Evolutionary conservation across 2,888 invertebrate genomes (phyloP), one percentile per base, ranked within the genome.

Genomic region (Caradrina clavipalpis): DNA sequence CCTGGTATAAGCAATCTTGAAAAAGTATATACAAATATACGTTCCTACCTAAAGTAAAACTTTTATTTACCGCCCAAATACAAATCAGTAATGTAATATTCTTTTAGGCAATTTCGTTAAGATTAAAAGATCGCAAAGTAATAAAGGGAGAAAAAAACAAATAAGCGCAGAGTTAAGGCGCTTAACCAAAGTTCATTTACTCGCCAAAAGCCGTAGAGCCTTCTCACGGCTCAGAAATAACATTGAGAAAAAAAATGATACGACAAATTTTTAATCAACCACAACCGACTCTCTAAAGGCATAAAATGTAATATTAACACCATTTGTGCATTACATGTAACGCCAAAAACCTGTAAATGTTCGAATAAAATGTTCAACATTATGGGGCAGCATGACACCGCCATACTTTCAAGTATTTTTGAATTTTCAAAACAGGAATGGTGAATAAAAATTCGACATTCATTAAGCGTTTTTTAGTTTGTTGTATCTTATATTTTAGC

Each of bases 241-340:
- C 83, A 88, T 87, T 77, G 82, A 86, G 88, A 83, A 86, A 84
- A 86, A 87, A 86, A 85, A 79, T 88, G 85, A 80, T 81, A 81
- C 81, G 86, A 85, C 87, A 88, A 90, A 92, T 90, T 93, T 92
- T 93, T 91, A 93, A 93, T 92, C 91, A 92, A 89, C 87, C 85
- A 78, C 82, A 86, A 81, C 83, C 84, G 83, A 85, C 86, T 89
- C 89, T 89, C 88, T 87, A 86, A 87, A 88, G 85, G 84, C 88
- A 93, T 94, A 94, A 94, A 94, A 90, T 91, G 89, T 88, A 88
- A 88, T 91, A 91, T 93, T 93, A 94, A 94, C 94, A 94, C 93
- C 91, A 91, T 91, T 93, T 89, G 85, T 91, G 90, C 93, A 93
- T 94, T 93, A 92, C 91, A 88, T 85, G 88, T 88, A 88, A 86